Percentiles rank a stretch among this genome's conserved stretches.
Conservation (phyloP, 2,797 vertebrate genomes). For the Remorina albescens region DNA sequence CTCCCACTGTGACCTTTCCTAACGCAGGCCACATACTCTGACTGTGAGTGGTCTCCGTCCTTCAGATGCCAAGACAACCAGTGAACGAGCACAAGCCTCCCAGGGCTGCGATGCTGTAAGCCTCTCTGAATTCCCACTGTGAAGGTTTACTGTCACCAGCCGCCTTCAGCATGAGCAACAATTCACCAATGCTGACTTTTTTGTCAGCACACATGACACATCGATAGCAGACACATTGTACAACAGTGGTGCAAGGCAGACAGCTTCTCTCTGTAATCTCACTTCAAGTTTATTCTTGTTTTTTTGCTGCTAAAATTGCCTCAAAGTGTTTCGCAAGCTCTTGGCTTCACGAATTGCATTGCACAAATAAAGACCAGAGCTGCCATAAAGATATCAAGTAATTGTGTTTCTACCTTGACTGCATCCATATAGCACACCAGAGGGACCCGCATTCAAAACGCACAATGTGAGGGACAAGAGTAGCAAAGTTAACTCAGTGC, state of each 20-base stretch:
- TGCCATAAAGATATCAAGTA: conserved; percentile 17
- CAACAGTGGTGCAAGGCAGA: conserved; percentile 32
- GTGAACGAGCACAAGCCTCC: conserved; percentile 41
- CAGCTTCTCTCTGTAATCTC: conserved; percentile 16
- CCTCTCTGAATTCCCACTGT: conserved; percentile 12
- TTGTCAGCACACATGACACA: not conserved
- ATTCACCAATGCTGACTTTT: conserved; percentile 1
- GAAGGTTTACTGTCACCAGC: conserved; percentile 12
- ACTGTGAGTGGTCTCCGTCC: conserved; percentile 23
- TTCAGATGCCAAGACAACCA: conserved; percentile 46
- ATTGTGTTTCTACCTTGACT: conserved; percentile 24
- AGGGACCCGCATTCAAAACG: too few species aligned
- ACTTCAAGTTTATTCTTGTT: conserved; percentile 58
- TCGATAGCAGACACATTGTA: conserved; percentile 31
- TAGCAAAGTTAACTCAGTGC: conserved; percentile 36
- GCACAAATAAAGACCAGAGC: conserved; percentile 40
- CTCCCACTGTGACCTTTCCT: conserved; percentile 41
- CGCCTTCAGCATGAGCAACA: conserved; percentile 24
- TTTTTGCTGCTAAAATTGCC: conserved; percentile 36
- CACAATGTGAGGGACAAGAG: conserved; percentile 51
- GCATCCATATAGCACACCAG: not conserved
- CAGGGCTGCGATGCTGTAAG: conserved; percentile 1
- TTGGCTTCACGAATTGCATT: conserved; percentile 3
- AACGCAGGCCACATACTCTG: conserved; percentile 34
- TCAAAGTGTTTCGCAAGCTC: conserved; percentile 52